Conservation (phyloP, 2,113 vertebrate genomes). For the Columba livia region DNA sequence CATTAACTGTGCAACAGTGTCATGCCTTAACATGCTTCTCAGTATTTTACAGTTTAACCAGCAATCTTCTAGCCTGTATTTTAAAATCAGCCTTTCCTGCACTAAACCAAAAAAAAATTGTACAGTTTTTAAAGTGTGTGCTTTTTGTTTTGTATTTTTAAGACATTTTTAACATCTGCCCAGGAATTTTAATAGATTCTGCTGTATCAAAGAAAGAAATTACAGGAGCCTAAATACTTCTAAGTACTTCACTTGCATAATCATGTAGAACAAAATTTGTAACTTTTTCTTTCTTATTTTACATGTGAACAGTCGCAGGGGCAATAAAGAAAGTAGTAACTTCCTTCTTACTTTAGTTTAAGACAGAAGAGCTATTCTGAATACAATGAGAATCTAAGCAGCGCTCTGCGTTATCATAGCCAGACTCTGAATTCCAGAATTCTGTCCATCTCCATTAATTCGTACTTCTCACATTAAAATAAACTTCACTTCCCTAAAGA, state of each 20-base stretch:
- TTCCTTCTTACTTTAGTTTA: not conserved
- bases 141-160: not conserved
- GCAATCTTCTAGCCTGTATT: not conserved
- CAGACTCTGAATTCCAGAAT: not conserved
- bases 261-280: not conserved
- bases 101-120: not conserved
- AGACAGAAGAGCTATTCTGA: not conserved
- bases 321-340: not conserved
- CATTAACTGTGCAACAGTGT: not conserved
- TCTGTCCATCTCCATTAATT: not conserved
- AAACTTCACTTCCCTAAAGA: not conserved
- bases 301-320: not conserved
- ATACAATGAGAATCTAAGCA: not conserved
- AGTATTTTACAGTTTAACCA: constrained; percentile 14
- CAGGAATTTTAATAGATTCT: not conserved
- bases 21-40: constrained; percentile 54
- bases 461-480: not conserved
- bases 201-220: not conserved
- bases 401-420: not conserved
- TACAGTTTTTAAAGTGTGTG: no score
- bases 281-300: not conserved
- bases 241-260: not conserved
- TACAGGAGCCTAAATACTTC: not conserved
- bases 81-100: not conserved
- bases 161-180: not conserved